Evolutionary conservation across 2,113 vertebrate species (phyloP), one percentile per base, ranked within the genome.

Genomic region (Andinoacara biseriatus): DNA sequence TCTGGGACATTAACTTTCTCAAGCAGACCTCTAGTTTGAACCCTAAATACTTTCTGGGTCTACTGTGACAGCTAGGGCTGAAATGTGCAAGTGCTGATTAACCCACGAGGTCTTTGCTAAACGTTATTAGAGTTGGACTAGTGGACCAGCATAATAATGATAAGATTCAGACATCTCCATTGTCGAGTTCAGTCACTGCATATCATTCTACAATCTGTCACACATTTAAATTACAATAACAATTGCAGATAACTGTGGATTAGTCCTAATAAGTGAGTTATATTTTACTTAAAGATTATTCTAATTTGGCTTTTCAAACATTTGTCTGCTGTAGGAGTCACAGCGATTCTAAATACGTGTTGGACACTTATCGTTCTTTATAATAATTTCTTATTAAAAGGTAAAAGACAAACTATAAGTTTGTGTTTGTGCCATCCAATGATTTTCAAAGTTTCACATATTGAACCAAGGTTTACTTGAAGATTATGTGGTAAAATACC

Each of bases 1-100:
- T 92, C 54, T 81, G 93, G 91, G 93, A 92, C 82, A 74, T 75
- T 78, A 78, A 89, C 85, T 87, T 93, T 94, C 84, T 86, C 85
- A 83, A 76, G 79, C 76, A 86, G 90, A 86, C 89, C 91, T 92
- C 74, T 29, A 38, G 79, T 82, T 85, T 92, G 87, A 95, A 92
- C 92, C 88, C 89, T 85, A 83, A 85, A 93, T 92, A 90, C 80
- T 54, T 84, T 76, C 46, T 43, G 43, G 85, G 85, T 89, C 86
- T 83, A 49, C 76, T 69, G 81, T 86, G 84, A 91, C 87, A 88
- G 82, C 86, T 33, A 5, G 78, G 84, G 79, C 82, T 88, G 81
- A 91, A 89, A 89, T 79, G 80, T 82, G 72, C 76, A 76, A 85
- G 85, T 85, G 91, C 88, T 91, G 72, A 94, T 91, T 86, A 89